Base-by-base conservation (phyloP, 2,113 vertebrate genomes). In the Orthonyx spaldingii region DNA sequence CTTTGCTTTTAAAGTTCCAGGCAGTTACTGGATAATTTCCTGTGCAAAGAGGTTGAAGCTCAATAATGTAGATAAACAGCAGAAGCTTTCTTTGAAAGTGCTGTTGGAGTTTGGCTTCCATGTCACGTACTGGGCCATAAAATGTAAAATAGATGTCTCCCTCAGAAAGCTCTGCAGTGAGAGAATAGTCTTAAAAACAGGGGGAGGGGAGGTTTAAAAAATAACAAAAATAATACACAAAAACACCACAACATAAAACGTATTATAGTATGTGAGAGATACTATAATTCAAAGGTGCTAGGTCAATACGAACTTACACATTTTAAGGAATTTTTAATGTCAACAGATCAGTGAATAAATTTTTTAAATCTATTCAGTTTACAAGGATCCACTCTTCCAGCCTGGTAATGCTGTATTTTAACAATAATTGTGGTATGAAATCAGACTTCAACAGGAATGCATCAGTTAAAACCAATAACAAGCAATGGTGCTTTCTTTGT, bases 401-500 rank as follows among this genome's bases (percentile, higher is more conserved):
- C 57, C 65, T 61, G 35, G 41, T 80, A 85, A 82, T 53, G 78
- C 52, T 68, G 39, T 11, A 70, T 60, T 79, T 85, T 91, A 93
- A 52, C 66, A 89, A 90, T 85, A 82, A 55, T 72, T 97, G 41
- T 76, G 24, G 41, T 74, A 76, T 79, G 96, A 92, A 97, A 95
- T 89, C 72, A 93, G 44, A 28, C 28, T 86, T 97, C 50, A 55
- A 20, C 35, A 84, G 63, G 44, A 96, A 94, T 87, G 47, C 8
- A 75, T 78, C 32, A 33, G n/a, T 81, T 97, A 90, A 92, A 96
- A 90, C 85, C 94, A 82, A 11, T 56, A 95, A 91, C 39, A 95
- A 96, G 80, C 60, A 96, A 61, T 64, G 59, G 47, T 90, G 57
- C 30, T 83, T 94, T 76, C 72, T 97, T 97, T 94, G 76, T 97